Conservation (phyloP, 2,797 vertebrate genomes). For the Acanthurus leucopareius region DNA sequence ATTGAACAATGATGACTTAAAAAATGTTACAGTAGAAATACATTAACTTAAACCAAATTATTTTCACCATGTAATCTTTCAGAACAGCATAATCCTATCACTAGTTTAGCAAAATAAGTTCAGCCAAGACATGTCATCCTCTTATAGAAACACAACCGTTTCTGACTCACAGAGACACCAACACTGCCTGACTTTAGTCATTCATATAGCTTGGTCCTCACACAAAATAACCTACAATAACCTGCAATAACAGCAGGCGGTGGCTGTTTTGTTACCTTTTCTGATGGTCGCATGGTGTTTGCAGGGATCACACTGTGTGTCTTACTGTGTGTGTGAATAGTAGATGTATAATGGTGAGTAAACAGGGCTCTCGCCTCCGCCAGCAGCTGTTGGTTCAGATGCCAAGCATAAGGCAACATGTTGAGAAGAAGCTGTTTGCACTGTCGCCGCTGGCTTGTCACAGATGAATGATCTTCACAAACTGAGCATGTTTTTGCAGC, state of each 20-base stretch:
- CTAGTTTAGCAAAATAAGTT: slow-evolving; percentile 33
- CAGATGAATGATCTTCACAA: slow-evolving; percentile 36
- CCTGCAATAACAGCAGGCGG: slow-evolving; percentile 9
- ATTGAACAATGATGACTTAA: too few species aligned
- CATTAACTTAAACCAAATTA: not conserved
- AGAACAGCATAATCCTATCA: slow-evolving; percentile 55
- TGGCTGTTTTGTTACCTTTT: slow-evolving; percentile 22
- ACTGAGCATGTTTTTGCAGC: not conserved
- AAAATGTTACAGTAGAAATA: too few species aligned
- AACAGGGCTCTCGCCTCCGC: slow-evolving; percentile 59
- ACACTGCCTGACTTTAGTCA: not conserved
- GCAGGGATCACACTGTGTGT: slow-evolving; percentile 43
- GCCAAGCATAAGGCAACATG: slow-evolving; percentile 53
- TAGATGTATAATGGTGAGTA: slow-evolving; percentile 71
- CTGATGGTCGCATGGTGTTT: slow-evolving; percentile 18
- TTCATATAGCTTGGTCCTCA: slow-evolving; percentile 22
- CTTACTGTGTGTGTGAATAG: slow-evolving; percentile 72
- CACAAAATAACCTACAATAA: not conserved
- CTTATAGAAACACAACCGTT: slow-evolving; percentile 22
- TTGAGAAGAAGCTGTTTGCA: slow-evolving; percentile 61
- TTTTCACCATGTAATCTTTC: slow-evolving; percentile 10
- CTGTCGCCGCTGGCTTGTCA: slow-evolving; percentile 37
- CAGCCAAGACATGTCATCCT: slow-evolving; percentile 60
- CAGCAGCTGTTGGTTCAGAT: slow-evolving; percentile 66
- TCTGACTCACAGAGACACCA: slow-evolving; percentile 35